Evolutionary conservation across 2,888 invertebrate genomes (phyloP).

Genomic region (Thymelicus acteon): DNA sequence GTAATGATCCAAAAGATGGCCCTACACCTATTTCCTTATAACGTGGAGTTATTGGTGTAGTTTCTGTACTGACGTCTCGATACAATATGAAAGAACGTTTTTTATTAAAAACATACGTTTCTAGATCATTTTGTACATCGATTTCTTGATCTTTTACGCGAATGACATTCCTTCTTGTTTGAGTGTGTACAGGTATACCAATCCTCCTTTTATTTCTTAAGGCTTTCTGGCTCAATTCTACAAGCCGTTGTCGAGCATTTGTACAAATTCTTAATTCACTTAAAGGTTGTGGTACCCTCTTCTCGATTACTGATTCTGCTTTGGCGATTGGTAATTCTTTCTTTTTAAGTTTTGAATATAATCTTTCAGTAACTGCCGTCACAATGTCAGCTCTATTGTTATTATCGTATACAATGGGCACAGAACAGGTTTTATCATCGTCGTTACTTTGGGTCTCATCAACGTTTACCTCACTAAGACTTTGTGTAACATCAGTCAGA

Average conservation of each 20-base stretch:
- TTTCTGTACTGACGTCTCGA: conserved; percentile 72
- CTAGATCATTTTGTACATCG: conserved; percentile 82
- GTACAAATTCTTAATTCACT: conserved; percentile 84
- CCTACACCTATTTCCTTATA: conserved; percentile 78
- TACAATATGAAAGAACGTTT: conserved; percentile 57
- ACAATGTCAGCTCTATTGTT: conserved; percentile 88
- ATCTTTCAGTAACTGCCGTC: conserved; percentile 88
- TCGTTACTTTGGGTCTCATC: conserved; percentile 49
- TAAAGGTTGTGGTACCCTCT: conserved; percentile 73
- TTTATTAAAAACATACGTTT: conserved; percentile 64
- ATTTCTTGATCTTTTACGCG: conserved; percentile 85
- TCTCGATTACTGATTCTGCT: conserved; percentile 72
- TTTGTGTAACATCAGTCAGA: conserved; percentile 50
- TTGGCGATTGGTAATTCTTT: conserved; percentile 78
- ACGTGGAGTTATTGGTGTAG: conserved; percentile 72
- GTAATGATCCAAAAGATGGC: conserved; percentile 63
- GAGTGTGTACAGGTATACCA: conserved; percentile 83
- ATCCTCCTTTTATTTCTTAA: conserved; percentile 79
- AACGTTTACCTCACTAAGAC: conserved; percentile 55
- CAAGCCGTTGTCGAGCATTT: conserved; percentile 83
- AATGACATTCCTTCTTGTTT: conserved; percentile 80
- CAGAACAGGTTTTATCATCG: conserved; percentile 55
- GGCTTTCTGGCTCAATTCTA: conserved; percentile 85
- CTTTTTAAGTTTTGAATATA: conserved; percentile 85
- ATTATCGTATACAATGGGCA: conserved; percentile 69